Percentiles rank a stretch among this genome's conserved stretches.
Conservation (phyloP, 2,797 vertebrate genomes). For the Eleutherodactylus coqui region DNA sequence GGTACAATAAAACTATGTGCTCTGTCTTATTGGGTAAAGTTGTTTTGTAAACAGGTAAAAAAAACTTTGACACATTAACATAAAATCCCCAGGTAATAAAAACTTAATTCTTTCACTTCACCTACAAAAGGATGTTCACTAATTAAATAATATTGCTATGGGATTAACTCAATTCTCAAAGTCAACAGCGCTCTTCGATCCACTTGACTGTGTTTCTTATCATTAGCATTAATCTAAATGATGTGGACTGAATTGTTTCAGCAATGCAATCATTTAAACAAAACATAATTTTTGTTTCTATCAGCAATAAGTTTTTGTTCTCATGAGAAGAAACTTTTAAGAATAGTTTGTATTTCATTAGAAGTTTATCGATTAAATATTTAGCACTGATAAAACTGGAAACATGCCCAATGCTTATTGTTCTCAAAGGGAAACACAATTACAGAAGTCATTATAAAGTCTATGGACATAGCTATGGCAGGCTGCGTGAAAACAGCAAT, state of each 20-base stretch:
- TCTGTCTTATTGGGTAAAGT: constrained; percentile 18
- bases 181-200: constrained; percentile 43
- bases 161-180: constrained; percentile 55
- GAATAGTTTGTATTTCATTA: not conserved
- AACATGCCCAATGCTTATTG: not conserved
- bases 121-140: constrained; percentile 54
- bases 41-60: constrained; percentile 35
- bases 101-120: constrained; percentile 44
- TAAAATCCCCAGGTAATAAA: constrained; percentile 46
- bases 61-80: constrained; percentile 52
- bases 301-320: constrained; percentile 4
- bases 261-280: constrained; percentile 37
- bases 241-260: constrained; percentile 45
- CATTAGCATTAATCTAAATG: constrained; percentile 55
- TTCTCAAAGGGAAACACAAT: not conserved
- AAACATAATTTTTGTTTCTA: constrained; percentile 4
- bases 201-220: constrained; percentile 53
- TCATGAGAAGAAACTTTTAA: constrained; percentile 6
- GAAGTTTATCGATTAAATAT: not conserved
- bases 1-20: not conserved
- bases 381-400: not conserved
- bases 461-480: not conserved
- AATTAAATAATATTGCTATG: constrained; percentile 61
- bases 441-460: not conserved
- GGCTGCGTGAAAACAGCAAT: not conserved